phyloP scores from a whole-genome alignment of 2,797 vertebrate genomes.

The Cossypha niveicapilla region DNA sequence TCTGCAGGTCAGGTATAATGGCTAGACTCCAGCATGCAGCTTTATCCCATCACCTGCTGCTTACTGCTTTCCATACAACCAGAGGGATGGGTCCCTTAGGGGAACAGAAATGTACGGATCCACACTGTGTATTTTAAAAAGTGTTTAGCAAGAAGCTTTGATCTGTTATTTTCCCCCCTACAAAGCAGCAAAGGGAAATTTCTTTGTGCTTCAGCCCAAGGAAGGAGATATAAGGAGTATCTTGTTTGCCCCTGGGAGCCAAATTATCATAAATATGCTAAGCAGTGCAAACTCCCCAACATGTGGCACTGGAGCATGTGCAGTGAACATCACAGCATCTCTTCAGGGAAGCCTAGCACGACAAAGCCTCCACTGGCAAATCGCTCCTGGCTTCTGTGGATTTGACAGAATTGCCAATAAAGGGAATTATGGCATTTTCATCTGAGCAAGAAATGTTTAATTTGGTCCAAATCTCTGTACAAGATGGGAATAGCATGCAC shows the following conservation, averaged over 20 bases:
- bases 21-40: background rate
- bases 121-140: conserved; percentile 30
- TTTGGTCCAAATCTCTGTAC: background rate
- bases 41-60: background rate
- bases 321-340: conserved; percentile 6
- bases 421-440: background rate
- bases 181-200: conserved; percentile 17
- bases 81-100: background rate
- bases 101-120: background rate
- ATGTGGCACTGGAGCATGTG: conserved; percentile 31
- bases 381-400: background rate
- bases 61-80: background rate
- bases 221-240: conserved; percentile 27
- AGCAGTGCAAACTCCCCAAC: conserved; percentile 43
- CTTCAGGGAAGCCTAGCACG: conserved; percentile 12
- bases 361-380: conserved; percentile 15
- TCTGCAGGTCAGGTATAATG: background rate
- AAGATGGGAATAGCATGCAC: background rate
- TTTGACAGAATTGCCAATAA: background rate
- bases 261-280: conserved; percentile 61
- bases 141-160: conserved; percentile 50
- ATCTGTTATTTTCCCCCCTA: conserved; percentile 36
- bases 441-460: background rate
- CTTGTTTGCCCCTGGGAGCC: conserved; percentile 16
- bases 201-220: conserved; percentile 27